These are phyloP conservation scores for Tragelaphus eurycerus DNA, from an alignment of 2,797 vertebrate species.

Conservation along the genomic window DNA sequence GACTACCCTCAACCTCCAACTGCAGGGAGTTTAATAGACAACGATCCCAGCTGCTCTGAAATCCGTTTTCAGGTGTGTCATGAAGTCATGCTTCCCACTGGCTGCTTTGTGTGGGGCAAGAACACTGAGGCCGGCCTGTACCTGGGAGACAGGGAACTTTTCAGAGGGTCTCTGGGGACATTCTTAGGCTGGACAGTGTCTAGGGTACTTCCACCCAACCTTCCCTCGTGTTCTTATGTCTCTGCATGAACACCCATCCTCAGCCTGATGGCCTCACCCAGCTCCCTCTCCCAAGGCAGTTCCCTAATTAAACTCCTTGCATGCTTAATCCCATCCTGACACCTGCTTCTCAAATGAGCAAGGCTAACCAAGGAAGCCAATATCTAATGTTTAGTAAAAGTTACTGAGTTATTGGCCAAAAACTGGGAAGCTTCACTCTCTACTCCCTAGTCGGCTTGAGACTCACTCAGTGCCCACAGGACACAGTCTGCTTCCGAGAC, in stretches of 20 bases:
- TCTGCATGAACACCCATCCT: background rate
- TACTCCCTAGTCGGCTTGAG: background rate
- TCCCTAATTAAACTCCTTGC: background rate
- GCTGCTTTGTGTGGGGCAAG: background rate
- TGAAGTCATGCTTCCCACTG: background rate
- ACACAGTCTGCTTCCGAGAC: background rate
- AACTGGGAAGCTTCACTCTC: background rate
- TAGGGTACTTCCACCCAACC: fast-evolving
- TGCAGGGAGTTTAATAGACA: fast-evolving
- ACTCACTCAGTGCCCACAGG: background rate
- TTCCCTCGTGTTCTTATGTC: background rate
- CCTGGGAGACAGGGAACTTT: background rate
- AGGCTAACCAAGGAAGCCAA: background rate
- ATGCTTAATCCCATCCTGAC: background rate
- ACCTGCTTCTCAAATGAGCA: conserved; percentile 21
- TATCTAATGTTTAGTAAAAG: background rate
- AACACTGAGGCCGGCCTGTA: background rate
- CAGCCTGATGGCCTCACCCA: background rate
- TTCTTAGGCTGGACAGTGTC: background rate
- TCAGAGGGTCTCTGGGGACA: background rate
- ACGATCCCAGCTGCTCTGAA: background rate
- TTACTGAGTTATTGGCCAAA: background rate
- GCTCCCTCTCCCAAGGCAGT: fast-evolving
- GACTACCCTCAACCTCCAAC: background rate
- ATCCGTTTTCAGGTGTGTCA: fast-evolving